These are phyloP conservation scores for Thymelicus acteon DNA, from an alignment of 2,888 invertebrate genomes.

Conservation along the genomic window DNA sequence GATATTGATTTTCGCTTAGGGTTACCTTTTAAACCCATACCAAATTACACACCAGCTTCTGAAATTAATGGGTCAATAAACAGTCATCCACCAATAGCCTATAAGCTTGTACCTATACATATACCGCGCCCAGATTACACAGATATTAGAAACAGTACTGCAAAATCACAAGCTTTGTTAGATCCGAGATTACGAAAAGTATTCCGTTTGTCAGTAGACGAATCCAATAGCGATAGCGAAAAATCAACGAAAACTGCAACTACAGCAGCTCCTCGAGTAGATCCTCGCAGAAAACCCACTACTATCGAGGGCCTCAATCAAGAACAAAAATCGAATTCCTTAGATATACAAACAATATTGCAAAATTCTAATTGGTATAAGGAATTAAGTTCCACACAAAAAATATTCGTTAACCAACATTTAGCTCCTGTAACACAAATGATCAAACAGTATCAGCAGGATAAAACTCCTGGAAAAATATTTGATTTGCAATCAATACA, in stretches of 20 bases:
- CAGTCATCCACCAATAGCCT: conserved; percentile 90
- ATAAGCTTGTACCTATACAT: conserved; percentile 86
- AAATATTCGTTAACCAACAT: conserved; percentile 89
- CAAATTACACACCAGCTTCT: conserved; percentile 93
- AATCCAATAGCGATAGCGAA: conserved; percentile 86
- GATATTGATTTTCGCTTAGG: conserved; percentile 91
- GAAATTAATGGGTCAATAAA: conserved; percentile 94
- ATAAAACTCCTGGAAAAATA: conserved; percentile 79
- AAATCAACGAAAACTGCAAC: conserved; percentile 67
- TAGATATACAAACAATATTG: conserved; percentile 86
- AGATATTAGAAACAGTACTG: conserved; percentile 88
- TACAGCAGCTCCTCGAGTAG: conserved; percentile 71
- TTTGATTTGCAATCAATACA: conserved; percentile 82
- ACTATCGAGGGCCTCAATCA: conserved; percentile 52
- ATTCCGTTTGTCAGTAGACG: conserved; percentile 87
- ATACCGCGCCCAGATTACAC: conserved; percentile 91
- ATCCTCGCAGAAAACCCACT: conserved; percentile 79
- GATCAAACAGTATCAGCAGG: conserved; percentile 86
- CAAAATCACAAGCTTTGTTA: conserved; percentile 88
- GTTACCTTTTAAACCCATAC: conserved; percentile 91
- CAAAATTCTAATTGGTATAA: conserved; percentile 89
- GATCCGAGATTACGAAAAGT: conserved; percentile 92
- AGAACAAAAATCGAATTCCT: conserved; percentile 67
- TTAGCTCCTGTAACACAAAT: conserved; percentile 86
- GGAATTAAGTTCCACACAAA: conserved; percentile 89